Evolutionary conservation across 2,888 invertebrate species (phyloP).

Genomic region (Eutolmus rufibarbis): DNA sequence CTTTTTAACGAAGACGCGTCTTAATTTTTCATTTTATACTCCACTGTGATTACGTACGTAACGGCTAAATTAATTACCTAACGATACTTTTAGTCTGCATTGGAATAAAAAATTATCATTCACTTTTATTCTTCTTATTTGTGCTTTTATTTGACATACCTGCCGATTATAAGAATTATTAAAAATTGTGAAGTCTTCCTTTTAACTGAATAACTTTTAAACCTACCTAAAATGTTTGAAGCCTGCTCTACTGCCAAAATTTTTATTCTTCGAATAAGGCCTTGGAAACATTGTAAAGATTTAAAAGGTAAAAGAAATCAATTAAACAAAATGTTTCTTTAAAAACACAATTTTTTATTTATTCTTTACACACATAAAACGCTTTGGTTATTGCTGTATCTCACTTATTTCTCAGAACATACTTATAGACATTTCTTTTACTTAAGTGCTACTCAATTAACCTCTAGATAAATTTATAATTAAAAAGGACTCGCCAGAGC

Average conservation of each 20-base stretch:
- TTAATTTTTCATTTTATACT: too few species aligned
- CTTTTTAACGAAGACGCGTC: background rate
- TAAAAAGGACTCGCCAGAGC: background rate
- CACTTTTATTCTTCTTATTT: too few species aligned
- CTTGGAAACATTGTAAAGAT: background rate
- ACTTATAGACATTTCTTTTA: slow-evolving; percentile 21
- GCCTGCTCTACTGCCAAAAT: too few species aligned
- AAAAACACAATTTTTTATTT: slow-evolving; percentile 45
- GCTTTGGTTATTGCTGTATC: slow-evolving; percentile 64
- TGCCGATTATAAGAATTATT: too few species aligned
- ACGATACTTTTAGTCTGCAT: too few species aligned
- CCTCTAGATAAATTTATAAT: slow-evolving; percentile 22
- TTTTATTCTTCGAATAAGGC: too few species aligned
- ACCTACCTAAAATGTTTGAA: too few species aligned
- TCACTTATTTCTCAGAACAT: slow-evolving; percentile 47
- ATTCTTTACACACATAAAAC: slow-evolving; percentile 55
- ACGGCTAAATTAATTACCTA: background rate
- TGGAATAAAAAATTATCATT: too few species aligned
- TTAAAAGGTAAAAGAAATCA: background rate
- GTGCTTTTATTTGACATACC: too few species aligned
- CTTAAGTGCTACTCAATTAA: slow-evolving; percentile 28
- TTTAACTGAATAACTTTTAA: too few species aligned
- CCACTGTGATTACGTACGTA: background rate
- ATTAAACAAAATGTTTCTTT: background rate
- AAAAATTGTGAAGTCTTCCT: too few species aligned